phyloP scores from a whole-genome alignment of 2,888 invertebrate species.

The Drosophila mettleri region DNA sequence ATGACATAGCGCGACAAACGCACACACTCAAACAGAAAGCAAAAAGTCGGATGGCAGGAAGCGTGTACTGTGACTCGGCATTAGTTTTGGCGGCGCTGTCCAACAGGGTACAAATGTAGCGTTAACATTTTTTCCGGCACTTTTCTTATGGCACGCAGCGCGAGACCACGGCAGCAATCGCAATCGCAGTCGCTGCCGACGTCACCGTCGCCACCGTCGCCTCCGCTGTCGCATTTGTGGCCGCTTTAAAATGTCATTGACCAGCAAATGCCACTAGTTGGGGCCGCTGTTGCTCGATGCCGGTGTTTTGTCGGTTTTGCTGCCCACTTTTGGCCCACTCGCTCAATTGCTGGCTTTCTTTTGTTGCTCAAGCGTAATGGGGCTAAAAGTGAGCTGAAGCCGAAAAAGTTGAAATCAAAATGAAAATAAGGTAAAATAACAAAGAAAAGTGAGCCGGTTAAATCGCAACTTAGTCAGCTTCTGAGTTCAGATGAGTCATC shows the following conservation, averaged over 20 bases:
- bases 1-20: conserved; percentile 50
- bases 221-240: conserved; percentile 24
- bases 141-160: conserved; percentile 65
- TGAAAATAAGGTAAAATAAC: conserved; percentile 49
- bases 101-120: conserved; percentile 50
- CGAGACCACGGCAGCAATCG: conserved; percentile 34
- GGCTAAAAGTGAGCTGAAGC: conserved; percentile 80
- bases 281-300: conserved; percentile 52
- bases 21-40: conserved; percentile 15
- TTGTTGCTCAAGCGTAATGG: conserved; percentile 79
- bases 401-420: conserved; percentile 56
- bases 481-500: conserved; percentile 53
- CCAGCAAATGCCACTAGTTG: conserved; percentile 76
- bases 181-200: conserved; percentile 3
- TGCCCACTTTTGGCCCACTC: conserved; percentile 78
- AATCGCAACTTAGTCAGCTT: conserved; percentile 56
- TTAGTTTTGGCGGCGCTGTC: conserved; percentile 62
- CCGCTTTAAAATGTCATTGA: conserved; percentile 80
- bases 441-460: conserved; percentile 51
- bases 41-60: conserved; percentile 66
- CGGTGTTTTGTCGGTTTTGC: conserved; percentile 59
- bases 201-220: conserved; percentile 18
- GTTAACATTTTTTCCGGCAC: conserved; percentile 71
- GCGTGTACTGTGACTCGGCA: conserved; percentile 65
- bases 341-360: conserved; percentile 74